Conservation (phyloP, 2,797 vertebrate species). For the Mormyrus hasselquistii region DNA sequence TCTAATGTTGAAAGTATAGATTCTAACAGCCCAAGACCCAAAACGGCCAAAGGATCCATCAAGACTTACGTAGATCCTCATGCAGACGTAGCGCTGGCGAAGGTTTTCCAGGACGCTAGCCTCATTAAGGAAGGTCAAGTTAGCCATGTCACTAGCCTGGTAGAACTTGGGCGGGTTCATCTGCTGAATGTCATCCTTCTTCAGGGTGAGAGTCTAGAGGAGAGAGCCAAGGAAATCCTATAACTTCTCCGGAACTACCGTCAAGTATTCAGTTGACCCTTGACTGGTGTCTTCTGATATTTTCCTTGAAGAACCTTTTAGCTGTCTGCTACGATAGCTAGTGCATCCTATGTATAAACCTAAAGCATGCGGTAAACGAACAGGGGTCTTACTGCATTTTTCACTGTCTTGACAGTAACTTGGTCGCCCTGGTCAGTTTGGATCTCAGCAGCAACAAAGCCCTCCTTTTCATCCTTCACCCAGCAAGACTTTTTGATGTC, state of each 20-base stretch:
- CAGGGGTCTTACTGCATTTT: conserved; percentile 46
- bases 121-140: conserved; percentile 60
- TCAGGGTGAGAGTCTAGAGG: conserved; percentile 47
- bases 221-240: background rate
- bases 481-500: conserved; percentile 63
- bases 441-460: conserved; percentile 52
- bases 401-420: conserved; percentile 52
- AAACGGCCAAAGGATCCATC: background rate
- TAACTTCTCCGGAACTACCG: background rate
- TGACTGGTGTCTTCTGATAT: background rate
- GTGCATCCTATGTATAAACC: background rate
- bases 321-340: background rate
- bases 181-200: conserved; percentile 55
- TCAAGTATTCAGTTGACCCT: background rate
- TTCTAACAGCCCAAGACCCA: background rate
- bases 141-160: conserved; percentile 53
- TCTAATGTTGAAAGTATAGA: background rate
- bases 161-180: conserved; percentile 60
- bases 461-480: conserved; percentile 57
- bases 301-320: background rate
- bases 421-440: conserved; percentile 59
- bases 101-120: conserved; percentile 55
- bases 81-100: conserved; percentile 44
- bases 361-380: background rate
- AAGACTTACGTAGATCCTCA: conserved; percentile 55